Conservation (phyloP, 2,797 vertebrate species). For the Poeciliopsis turneri region DNA sequence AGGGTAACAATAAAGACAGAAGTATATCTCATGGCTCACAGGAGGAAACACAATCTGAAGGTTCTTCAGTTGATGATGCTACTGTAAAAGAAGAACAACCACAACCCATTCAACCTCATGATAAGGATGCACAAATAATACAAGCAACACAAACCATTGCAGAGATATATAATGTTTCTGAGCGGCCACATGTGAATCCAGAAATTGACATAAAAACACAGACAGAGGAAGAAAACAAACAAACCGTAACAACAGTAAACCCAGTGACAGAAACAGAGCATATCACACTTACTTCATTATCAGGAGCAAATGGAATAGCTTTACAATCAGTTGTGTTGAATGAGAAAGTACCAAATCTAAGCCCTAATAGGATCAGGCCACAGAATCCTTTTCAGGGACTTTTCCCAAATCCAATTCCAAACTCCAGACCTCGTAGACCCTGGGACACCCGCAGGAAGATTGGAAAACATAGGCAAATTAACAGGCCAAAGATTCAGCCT, state of each 20-base stretch:
- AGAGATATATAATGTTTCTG: slow-evolving; percentile 20
- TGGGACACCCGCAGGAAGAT: slow-evolving; percentile 68
- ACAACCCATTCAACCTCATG: slow-evolving; percentile 50
- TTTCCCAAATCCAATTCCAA: slow-evolving; percentile 55
- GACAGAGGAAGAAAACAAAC: slow-evolving; percentile 24
- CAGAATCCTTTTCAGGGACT: slow-evolving; percentile 40
- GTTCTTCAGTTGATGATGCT: slow-evolving; percentile 79
- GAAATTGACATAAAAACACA: slow-evolving; percentile 22
- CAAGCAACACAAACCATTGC: slow-evolving; percentile 34
- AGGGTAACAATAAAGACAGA: slow-evolving; percentile 16
- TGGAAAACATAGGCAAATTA: slow-evolving; percentile 66
- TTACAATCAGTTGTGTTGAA: slow-evolving; percentile 29
- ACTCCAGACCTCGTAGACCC: slow-evolving; percentile 56
- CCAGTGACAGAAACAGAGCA: slow-evolving; percentile 24
- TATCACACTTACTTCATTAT: slow-evolving; percentile 33
- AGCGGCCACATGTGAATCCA: slow-evolving; percentile 20
- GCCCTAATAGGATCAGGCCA: slow-evolving; percentile 24
- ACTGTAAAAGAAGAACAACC: slow-evolving; percentile 69
- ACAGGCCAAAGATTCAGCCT: slow-evolving; percentile 56
- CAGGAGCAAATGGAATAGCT: slow-evolving; percentile 55
- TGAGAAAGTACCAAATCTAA: slow-evolving; percentile 25
- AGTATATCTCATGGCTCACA: slow-evolving; percentile 10
- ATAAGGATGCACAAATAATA: slow-evolving; percentile 37
- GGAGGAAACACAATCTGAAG: slow-evolving; percentile 68
- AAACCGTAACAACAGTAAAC: slow-evolving; percentile 31